phyloP scores from a whole-genome alignment of 2,797 vertebrate species.

The Gambelia wislizenii region DNA sequence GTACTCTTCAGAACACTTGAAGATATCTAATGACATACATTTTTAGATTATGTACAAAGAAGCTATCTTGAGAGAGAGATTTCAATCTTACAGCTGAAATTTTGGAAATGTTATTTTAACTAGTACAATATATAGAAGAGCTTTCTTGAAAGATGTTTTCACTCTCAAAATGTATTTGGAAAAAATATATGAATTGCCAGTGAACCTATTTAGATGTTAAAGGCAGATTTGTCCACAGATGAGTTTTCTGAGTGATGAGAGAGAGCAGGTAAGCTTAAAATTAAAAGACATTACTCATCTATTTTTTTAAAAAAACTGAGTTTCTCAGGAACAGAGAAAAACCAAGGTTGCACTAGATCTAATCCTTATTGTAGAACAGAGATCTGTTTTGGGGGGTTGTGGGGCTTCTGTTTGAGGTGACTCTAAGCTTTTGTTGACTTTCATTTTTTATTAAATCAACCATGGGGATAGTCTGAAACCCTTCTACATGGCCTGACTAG shows the following conservation, averaged over 20 bases:
- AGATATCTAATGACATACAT: not conserved
- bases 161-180: not conserved
- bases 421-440: slow-evolving; percentile 1
- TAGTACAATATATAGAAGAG: not conserved
- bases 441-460: not conserved
- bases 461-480: not conserved
- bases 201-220: not conserved
- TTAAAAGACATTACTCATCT: no score
- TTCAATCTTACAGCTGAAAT: not conserved
- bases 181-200: not conserved
- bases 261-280: not conserved
- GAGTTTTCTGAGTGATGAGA: not conserved
- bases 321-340: not conserved
- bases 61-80: not conserved
- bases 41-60: not conserved
- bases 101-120: not conserved
- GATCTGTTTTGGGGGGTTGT: not conserved
- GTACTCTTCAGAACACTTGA: no score
- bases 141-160: not conserved
- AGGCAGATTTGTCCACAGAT: not conserved
- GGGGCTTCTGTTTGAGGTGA: not conserved
- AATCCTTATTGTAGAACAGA: slow-evolving; percentile 2
- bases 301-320: not conserved
- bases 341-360: not conserved
- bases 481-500: not conserved